Conservation (phyloP, 1,140 invertebrate species). For the Rhagoletis pomonella region DNA sequence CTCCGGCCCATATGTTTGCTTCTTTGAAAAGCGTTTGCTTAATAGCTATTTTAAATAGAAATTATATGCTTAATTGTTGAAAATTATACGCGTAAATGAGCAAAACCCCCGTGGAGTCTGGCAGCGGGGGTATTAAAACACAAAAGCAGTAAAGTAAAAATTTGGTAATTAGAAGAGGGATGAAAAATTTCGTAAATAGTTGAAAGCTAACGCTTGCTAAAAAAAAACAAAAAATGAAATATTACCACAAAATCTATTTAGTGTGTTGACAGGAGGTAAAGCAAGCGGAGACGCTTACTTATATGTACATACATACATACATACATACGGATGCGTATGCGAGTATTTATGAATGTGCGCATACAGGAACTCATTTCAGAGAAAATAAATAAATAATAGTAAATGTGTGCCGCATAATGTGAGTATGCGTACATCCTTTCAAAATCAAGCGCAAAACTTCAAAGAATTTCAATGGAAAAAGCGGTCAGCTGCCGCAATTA, state of each 20-base stretch:
- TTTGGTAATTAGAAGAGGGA: not conserved
- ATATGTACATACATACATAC: too few species aligned
- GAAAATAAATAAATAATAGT: too few species aligned
- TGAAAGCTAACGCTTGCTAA: not conserved
- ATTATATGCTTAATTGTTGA: constrained; percentile 12
- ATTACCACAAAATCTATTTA: constrained; percentile 36
- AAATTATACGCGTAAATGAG: not conserved
- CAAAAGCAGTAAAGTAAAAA: not conserved
- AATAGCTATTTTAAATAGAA: constrained; percentile 40
- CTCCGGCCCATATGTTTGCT: not conserved
- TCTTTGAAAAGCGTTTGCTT: constrained; percentile 20
- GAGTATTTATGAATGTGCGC: too few species aligned
- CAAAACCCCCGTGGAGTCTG: not conserved
- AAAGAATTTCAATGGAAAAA: not conserved
- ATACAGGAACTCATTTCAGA: too few species aligned
- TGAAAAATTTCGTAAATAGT: not conserved
- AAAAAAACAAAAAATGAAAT: not conserved
- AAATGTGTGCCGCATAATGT: too few species aligned
- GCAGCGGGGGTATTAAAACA: not conserved
- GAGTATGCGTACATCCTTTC: not conserved
- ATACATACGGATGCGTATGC: not conserved
- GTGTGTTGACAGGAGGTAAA: constrained; percentile 7
- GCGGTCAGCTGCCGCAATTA: not conserved
- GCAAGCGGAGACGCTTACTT: not conserved
- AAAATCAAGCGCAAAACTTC: not conserved